Evolutionary conservation across 2,113 vertebrate genomes (phyloP), one percentile per base, ranked within the genome.

Genomic region (Amphilophus citrinellus): DNA sequence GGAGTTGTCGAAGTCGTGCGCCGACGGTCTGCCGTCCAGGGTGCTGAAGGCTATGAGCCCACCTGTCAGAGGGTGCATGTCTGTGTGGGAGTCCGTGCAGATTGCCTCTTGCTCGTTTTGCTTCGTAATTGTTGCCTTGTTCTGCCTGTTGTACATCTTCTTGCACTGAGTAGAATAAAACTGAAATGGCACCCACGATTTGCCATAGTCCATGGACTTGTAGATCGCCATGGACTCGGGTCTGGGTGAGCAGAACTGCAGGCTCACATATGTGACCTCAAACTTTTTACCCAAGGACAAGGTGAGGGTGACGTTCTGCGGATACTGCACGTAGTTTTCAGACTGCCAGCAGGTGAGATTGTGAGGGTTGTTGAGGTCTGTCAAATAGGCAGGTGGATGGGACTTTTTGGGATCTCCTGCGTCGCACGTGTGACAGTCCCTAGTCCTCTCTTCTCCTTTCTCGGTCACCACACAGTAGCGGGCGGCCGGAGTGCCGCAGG

Each of bases 341-440:
- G 98, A 99, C 94, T 98, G 98, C 98, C 98, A 99, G 95, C 98
- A 99, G 56, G 98, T 99, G 91, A 99, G 97, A 96, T 99, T 99
- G 96, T 99, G 98, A 22, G 98, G 98, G 94, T 99, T 99, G 97
- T 99, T 99, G 88, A 99, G 98, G 91, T 99, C 98, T 6, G 98
- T 99, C 65, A 99, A 93, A 86, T 98, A 99, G 50, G 98, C 94
- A 14, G 98, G 96, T 22, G 98, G 98, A 79, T 97, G 98, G 66
- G 96, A 95, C 89, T 97, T 98, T 91, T 97, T 97, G 84, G 98
- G 97, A 88, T 99, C 98, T 1, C 93, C 95, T 32, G 97, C 95
- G 94, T 99, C 98, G 96, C 98, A 99, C 63, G 97, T 96, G 96
- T 98, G 97, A 90, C 98, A 99, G 83, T 97, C 96, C 91, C 98